Base-by-base conservation (phyloP, 2,113 vertebrate species). In the Herpailurus yagouaroundi region DNA sequence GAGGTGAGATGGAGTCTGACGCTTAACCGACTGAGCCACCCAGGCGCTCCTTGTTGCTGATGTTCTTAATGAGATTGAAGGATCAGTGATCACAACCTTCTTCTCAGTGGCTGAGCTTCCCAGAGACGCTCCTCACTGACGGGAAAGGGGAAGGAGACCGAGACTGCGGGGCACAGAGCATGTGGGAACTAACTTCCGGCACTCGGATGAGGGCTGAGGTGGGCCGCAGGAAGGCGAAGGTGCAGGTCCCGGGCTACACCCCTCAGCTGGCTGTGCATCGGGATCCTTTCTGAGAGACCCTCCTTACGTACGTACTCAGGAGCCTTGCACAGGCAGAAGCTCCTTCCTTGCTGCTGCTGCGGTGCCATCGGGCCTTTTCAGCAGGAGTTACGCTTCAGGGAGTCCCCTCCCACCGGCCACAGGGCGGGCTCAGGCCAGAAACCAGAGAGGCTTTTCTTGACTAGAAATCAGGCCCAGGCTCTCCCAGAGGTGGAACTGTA, bases 221-320 rank as follows among this genome's bases (percentile, higher is more conserved):
- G 57, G 83, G 73, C 63, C 60, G 8, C 7, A n/a, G 52, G n/a
- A 84, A 82, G 31, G 50, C 18, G 0, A 36, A 31, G 45, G 36
- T 3, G 8, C 21, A 1, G 8, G 21, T 7, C 38, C 50, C 0
- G 21, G 33, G 10, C 57, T 74, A 3, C 1, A 27, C 45, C 45
- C 48, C 19, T 84, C 19, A 2, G 52, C 38, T 45, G n/a, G 63
- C 55, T 48, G 41, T 6, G 8, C 73, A 76, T 48, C 25, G 9
- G 41, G 41, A 76, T 13, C 16, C 68, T 69, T 64, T 55, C 45
- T 8, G 55, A 68, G 84, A n/a, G 50, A 27, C 6, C 33, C 16
- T 45, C 14, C n/a, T 38, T 6, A 14, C 1, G 23, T 16, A 45
- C 3, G 2, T 16, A 45, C 3, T 1, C 0, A 3, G 60, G 36